Evolutionary conservation across 2,888 invertebrate genomes (phyloP).

Genomic region (Calliscelio sp.): DNA sequence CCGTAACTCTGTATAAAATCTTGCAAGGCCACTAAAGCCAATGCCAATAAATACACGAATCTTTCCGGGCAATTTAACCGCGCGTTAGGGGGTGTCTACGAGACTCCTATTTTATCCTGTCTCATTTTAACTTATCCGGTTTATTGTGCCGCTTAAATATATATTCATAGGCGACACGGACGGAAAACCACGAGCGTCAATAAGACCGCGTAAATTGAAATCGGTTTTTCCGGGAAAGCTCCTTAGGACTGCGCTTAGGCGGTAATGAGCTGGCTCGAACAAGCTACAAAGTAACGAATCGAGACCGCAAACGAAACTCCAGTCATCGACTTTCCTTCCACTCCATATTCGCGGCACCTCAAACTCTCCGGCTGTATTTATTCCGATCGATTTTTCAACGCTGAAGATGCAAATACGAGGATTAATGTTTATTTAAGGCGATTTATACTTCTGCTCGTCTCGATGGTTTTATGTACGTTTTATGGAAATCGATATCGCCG

Average conservation of each 20-base stretch:
- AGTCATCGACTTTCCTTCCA: conserved; percentile 5
- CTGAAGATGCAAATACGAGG: conserved; percentile 52
- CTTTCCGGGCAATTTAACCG: conserved; percentile 65
- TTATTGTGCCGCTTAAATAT: conserved; percentile 46
- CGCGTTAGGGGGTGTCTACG: conserved; percentile 54
- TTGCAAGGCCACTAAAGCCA: conserved; percentile 39
- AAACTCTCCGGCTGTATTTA: conserved; percentile 44
- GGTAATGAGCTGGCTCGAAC: conserved; percentile 3
- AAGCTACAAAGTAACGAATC: conserved; percentile 5
- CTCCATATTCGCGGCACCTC: background rate
- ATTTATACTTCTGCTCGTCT: conserved; percentile 48
- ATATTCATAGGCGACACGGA: conserved; percentile 31
- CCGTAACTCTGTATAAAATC: conserved; percentile 40
- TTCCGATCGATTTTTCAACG: conserved; percentile 56
- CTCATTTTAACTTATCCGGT: conserved; percentile 54
- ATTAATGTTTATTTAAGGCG: conserved; percentile 63
- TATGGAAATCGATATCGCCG: conserved; percentile 41
- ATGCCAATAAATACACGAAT: conserved; percentile 63
- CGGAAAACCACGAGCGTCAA: background rate
- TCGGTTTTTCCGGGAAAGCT: conserved; percentile 19
- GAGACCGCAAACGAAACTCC: background rate
- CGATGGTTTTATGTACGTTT: conserved; percentile 50
- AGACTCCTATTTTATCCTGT: conserved; percentile 56
- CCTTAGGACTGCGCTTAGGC: conserved; percentile 1
- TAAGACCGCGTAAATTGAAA: conserved; percentile 41